Conservation (phyloP, 2,888 invertebrate genomes). For the Amblyteles armatorius region DNA sequence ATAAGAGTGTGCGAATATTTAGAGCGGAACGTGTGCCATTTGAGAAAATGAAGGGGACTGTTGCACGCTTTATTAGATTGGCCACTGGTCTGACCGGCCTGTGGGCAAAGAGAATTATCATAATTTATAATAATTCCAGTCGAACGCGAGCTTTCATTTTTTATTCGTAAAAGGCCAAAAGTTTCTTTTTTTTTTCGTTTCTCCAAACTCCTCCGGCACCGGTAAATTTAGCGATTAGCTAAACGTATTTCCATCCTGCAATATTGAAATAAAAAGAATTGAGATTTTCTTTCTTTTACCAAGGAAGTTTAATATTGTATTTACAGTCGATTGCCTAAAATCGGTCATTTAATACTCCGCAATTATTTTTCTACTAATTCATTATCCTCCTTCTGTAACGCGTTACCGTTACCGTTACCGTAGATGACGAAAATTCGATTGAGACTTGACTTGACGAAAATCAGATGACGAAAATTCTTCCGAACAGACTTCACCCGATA, state of each 20-base stretch:
- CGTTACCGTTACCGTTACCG: background rate
- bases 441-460: too few species aligned
- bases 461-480: too few species aligned
- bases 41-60: conserved; percentile 66
- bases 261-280: background rate
- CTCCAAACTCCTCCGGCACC: background rate
- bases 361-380: background rate
- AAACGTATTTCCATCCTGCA: background rate
- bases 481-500: too few species aligned
- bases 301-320: too few species aligned
- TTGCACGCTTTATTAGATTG: conserved; percentile 45
- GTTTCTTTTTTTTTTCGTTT: conserved; percentile 2
- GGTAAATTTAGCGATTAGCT: background rate
- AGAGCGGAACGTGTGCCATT: conserved; percentile 67
- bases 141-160: background rate
- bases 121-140: conserved; percentile 44
- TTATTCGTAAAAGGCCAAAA: background rate
- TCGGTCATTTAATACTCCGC: too few species aligned
- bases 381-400: background rate
- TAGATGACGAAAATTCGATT: too few species aligned
- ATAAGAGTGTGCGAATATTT: conserved; percentile 63
- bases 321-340: too few species aligned
- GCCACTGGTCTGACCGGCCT: conserved; percentile 21
- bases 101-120: conserved; percentile 42
- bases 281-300: background rate